phyloP scores from a whole-genome alignment of 2,797 vertebrate species.

The Leptatherina wallacei region DNA sequence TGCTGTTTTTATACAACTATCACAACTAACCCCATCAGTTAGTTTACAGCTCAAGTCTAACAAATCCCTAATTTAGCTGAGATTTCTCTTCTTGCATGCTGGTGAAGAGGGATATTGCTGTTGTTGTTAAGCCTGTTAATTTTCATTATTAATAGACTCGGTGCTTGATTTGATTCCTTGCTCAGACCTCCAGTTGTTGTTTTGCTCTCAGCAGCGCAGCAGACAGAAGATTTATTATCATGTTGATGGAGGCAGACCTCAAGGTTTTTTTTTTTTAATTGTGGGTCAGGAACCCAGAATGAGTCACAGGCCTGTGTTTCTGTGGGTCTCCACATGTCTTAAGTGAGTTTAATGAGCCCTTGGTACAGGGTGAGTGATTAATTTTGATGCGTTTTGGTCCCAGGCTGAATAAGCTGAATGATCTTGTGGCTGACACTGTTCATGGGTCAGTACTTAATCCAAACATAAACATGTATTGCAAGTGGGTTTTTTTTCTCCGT shows the following conservation, averaged over 20 bases:
- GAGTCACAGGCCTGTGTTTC: constrained; percentile 59
- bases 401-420: constrained; percentile 47
- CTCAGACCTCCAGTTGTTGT: constrained; percentile 24
- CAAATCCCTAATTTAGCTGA: constrained; percentile 2
- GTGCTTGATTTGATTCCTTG: constrained; percentile 15
- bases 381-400: constrained; percentile 57
- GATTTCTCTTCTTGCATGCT: constrained; percentile 14
- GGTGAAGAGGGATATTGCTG: constrained; percentile 18
- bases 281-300: constrained; percentile 65
- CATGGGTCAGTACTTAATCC: constrained; percentile 59
- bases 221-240: constrained; percentile 60
- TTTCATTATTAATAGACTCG: constrained; percentile 13
- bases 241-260: constrained; percentile 62
- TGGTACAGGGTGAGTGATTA: constrained; percentile 61
- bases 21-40: neutral
- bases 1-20: constrained; percentile 13
- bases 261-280: constrained; percentile 53
- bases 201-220: constrained; percentile 38
- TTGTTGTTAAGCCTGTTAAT: constrained; percentile 26
- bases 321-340: constrained; percentile 48
- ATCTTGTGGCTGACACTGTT: constrained; percentile 48
- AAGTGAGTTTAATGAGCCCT: constrained; percentile 59
- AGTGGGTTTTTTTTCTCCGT: neutral
- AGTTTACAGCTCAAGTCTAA: constrained; percentile 4
- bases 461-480: constrained; percentile 62